A percentile compares a stretch with the other conserved stretches of the same genome.
phyloP scores from a whole-genome alignment of 2,888 invertebrate species.

The Vanessa cardui region DNA sequence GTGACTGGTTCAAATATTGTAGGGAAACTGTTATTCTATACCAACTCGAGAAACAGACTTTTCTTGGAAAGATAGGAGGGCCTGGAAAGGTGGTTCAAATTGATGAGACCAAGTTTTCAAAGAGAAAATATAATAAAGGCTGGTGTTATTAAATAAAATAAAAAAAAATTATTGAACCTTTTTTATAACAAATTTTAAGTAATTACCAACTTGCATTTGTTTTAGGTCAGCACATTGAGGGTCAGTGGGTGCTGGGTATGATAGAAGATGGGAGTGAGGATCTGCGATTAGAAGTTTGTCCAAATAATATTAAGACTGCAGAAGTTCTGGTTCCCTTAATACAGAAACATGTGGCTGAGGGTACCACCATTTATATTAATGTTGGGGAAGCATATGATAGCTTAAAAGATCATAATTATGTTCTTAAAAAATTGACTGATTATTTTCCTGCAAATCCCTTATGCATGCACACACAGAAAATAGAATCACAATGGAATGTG shows the following conservation, averaged over 20 bases:
- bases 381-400: too few relatives aligned
- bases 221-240: neutral
- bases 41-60: slow-evolving; percentile 22
- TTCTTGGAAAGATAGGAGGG: slow-evolving; percentile 37
- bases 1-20: slow-evolving; percentile 38
- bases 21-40: slow-evolving; percentile 37
- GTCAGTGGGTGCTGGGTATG: neutral
- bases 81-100: slow-evolving; percentile 41
- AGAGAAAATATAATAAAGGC: slow-evolving; percentile 36
- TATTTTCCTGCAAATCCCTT: too few relatives aligned
- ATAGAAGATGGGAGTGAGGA: neutral
- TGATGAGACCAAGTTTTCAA: slow-evolving; percentile 42
- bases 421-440: too few relatives aligned
- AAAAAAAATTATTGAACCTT: neutral
- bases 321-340: neutral
- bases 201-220: neutral
- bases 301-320: neutral
- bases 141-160: neutral
- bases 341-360: slow-evolving; percentile 3
- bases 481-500: too few relatives aligned
- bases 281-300: neutral
- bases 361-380: neutral
- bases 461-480: too few relatives aligned
- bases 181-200: neutral
- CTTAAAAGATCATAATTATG: too few relatives aligned